These are phyloP conservation scores for Indicator maculatus DNA, from an alignment of 2,113 vertebrate species.

Conservation along the genomic window DNA sequence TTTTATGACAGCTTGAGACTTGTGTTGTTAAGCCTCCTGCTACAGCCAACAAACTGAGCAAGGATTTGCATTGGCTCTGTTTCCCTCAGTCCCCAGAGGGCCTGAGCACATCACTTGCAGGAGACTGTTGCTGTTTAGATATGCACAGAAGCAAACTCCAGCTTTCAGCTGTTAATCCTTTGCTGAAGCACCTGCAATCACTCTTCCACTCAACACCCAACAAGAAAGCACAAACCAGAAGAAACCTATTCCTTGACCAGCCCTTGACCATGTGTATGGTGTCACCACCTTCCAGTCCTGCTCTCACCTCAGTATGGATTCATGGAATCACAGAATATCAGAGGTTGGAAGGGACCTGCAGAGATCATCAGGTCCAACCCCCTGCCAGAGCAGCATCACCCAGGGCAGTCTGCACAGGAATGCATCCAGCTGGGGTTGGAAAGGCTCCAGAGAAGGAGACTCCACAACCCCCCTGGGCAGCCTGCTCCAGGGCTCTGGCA, in stretches of 20 bases:
- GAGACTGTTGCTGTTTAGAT: neutral
- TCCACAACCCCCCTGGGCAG: too few relatives aligned
- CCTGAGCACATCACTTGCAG: neutral
- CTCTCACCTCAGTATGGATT: neutral
- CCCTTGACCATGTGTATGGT: accelerated
- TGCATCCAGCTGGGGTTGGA: too few relatives aligned
- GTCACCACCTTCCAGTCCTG: neutral
- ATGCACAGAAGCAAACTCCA: neutral
- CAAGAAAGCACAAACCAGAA: neutral
- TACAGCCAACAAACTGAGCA: neutral
- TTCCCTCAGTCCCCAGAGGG: neutral
- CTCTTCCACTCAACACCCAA: neutral
- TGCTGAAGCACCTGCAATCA: neutral
- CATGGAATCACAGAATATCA: too few relatives aligned
- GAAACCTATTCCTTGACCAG: neutral
- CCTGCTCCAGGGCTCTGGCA: too few relatives aligned
- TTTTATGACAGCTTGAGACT: neutral
- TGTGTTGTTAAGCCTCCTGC: neutral
- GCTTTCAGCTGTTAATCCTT: neutral
- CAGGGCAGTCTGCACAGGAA: too few relatives aligned
- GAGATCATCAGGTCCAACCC: too few relatives aligned
- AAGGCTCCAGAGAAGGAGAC: too few relatives aligned
- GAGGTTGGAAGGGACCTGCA: too few relatives aligned
- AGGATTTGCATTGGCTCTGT: neutral
- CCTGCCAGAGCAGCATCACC: too few relatives aligned